phyloP scores from a whole-genome alignment of 2,797 vertebrate genomes.

The Spinibarbus caldwelli region DNA sequence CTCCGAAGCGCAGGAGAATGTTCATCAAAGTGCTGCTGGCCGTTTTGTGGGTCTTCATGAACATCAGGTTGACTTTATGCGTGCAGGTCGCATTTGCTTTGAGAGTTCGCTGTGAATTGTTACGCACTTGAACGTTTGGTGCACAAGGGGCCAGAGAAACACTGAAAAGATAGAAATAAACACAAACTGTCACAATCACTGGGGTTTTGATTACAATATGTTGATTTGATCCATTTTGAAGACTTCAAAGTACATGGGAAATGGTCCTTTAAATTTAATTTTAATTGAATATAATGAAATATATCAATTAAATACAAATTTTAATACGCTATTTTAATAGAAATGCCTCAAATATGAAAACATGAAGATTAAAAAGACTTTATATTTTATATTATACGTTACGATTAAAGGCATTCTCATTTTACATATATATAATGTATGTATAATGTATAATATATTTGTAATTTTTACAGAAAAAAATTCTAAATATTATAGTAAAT shows the following conservation, averaged over 20 bases:
- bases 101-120: background rate
- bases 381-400: too few species aligned
- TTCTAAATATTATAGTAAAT: too few species aligned
- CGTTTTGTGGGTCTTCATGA: conserved; percentile 97
- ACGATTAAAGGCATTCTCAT: too few species aligned
- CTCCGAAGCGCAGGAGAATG: conserved; percentile 92
- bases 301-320: too few species aligned
- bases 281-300: too few species aligned
- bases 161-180: conserved; percentile 22
- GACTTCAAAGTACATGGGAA: background rate
- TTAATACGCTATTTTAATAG: too few species aligned
- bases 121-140: background rate
- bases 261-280: too few species aligned
- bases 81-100: conserved; percentile 67
- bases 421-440: too few species aligned
- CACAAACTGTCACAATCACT: background rate
- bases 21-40: conserved; percentile 97
- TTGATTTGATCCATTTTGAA: background rate
- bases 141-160: conserved; percentile 33
- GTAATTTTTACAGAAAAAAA: too few species aligned
- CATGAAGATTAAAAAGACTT: too few species aligned
- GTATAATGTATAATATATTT: too few species aligned
- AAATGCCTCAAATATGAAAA: too few species aligned
- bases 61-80: conserved; percentile 86
- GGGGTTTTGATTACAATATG: background rate